Evolutionary conservation across 2,797 vertebrate genomes (phyloP), one percentile per base, ranked within the genome.

Genomic region (Liparis tanakae): DNA sequence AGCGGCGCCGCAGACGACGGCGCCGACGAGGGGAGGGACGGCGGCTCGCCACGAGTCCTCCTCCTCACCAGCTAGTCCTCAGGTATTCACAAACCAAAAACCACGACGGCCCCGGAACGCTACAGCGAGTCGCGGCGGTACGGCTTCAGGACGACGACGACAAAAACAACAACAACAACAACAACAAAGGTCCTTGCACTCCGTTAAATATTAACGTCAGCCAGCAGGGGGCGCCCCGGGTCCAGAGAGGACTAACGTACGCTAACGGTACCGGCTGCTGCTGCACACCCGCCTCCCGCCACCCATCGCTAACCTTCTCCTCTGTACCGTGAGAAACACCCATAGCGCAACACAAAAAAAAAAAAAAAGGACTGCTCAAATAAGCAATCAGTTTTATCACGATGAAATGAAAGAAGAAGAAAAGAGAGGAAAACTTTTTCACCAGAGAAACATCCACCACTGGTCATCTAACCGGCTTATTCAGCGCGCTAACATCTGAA

Each of bases 401-500:
- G 56, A 65, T 59, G 7, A 70, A 74, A 67, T 71, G 12, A 39
- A 39, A 41, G 8, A 6, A 4, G n/a, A n/a, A n/a, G n/a, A 41
- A n/a, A 0, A 61, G 72, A 70, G 55, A 44, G 39, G 22, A 50
- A 50, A 62, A 33, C 85, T 75, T 66, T 41, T 71, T 79, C 34
- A 76, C 14, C 39, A 61, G 63, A 64, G 91, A 91, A 94, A 94
- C 91, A 92, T 91, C 89, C 93, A 94, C 90, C 92, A 90, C 92
- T 94, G 93, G 85, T 91, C 91, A 82, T 82, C 79, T 82, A 92
- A 94, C 89, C 90, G 91, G 94, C 93, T 91, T 92, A 89, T 93
- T 93, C 70, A 81, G 92, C 91, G 72, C 94, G 94, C 93, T 93
- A 90, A 91, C 92, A 91, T 88, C 89, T 94, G 85, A 93, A 95